Percentiles rank a stretch among this genome's conserved stretches.
Conservation (phyloP, 2,797 vertebrate species). For the Cyclopterus lumpus region DNA sequence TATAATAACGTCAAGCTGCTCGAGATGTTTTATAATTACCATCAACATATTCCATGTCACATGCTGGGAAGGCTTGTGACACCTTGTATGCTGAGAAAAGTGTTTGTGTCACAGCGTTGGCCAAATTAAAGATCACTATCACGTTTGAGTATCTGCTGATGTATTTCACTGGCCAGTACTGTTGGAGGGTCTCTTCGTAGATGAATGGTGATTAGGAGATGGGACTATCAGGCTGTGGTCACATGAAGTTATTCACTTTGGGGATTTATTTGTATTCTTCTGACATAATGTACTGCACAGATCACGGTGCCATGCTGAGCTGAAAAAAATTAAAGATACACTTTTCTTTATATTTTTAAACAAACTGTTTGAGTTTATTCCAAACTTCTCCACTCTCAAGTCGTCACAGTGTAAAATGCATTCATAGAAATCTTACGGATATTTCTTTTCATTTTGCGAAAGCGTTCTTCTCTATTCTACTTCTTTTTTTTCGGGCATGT, state of each 20-base stretch:
- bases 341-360: slow-evolving; percentile 33
- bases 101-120: background rate
- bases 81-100: background rate
- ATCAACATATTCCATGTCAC: background rate
- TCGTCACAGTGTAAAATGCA: background rate
- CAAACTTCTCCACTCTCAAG: background rate
- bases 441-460: background rate
- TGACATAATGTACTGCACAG: slow-evolving; percentile 29
- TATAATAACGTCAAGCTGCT: slow-evolving; percentile 10
- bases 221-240: background rate
- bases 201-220: background rate
- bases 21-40: background rate
- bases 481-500: slow-evolving; percentile 1
- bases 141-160: background rate
- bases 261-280: background rate
- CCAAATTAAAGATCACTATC: background rate
- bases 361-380: slow-evolving; percentile 45
- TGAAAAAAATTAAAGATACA: slow-evolving; percentile 53
- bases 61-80: background rate
- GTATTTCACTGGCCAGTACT: background rate
- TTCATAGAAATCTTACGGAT: slow-evolving; percentile 12
- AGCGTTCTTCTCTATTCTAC: background rate
- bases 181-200: background rate
- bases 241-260: background rate
- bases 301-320: background rate